Conservation (phyloP, 2,888 invertebrate genomes). For the Melinaea menophilus region DNA sequence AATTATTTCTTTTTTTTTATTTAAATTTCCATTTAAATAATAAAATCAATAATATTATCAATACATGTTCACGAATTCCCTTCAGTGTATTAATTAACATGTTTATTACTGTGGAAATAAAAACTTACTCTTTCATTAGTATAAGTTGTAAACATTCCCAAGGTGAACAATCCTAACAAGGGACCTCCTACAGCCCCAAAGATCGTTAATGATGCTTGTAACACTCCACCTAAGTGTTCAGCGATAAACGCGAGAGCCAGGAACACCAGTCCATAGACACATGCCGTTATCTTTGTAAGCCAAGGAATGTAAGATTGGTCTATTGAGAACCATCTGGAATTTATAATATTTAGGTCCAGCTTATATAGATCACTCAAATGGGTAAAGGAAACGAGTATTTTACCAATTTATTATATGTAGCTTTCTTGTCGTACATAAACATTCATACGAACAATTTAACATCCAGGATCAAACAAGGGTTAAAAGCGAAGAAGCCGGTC, state of each 20-base stretch:
- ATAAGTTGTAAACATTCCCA: slow-evolving; percentile 88
- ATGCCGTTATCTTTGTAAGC: slow-evolving; percentile 82
- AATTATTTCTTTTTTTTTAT: too few relatives aligned
- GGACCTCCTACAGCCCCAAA: slow-evolving; percentile 94
- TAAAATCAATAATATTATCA: neutral
- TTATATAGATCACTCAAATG: too few relatives aligned
- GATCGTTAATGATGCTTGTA: slow-evolving; percentile 91
- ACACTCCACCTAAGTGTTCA: slow-evolving; percentile 88
- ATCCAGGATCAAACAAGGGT: too few relatives aligned
- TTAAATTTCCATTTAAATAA: too few relatives aligned
- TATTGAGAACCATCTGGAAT: slow-evolving; percentile 56
- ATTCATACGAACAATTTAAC: too few relatives aligned
- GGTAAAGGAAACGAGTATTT: too few relatives aligned
- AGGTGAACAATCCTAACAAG: slow-evolving; percentile 88
- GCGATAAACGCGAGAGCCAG: slow-evolving; percentile 90
- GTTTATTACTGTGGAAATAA: too few relatives aligned
- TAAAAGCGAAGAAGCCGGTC: too few relatives aligned
- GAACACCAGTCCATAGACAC: slow-evolving; percentile 85
- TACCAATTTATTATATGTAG: too few relatives aligned
- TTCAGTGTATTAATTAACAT: neutral
- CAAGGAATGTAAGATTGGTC: slow-evolving; percentile 61
- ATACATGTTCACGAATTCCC: neutral
- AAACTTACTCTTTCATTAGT: slow-evolving; percentile 82
- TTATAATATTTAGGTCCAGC: neutral
- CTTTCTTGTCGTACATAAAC: too few relatives aligned